Evolutionary conservation across 2,113 vertebrate genomes (phyloP).

Genomic region (Edolisoma coerulescens): DNA sequence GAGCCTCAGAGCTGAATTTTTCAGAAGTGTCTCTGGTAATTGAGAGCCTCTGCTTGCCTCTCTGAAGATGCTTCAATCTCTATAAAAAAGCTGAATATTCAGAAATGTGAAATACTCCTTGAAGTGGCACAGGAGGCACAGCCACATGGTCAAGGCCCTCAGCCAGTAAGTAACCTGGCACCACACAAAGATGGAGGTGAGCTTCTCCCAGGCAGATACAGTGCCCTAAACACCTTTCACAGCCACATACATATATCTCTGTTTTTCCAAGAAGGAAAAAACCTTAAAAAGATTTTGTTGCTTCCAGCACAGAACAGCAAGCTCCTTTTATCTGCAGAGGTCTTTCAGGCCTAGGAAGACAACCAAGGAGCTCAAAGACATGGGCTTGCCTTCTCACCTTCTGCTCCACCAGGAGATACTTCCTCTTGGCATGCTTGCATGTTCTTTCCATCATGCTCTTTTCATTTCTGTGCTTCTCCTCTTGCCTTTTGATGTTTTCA

Average conservation of each 20-base stretch:
- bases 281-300: not conserved
- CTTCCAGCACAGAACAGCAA: not conserved
- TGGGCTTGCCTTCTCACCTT: not conserved
- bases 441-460: not conserved
- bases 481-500: not conserved
- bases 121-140: accelerated
- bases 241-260: not conserved
- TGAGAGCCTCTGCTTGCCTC: not conserved
- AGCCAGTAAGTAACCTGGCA: not conserved
- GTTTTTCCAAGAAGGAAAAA: not conserved
- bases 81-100: not conserved
- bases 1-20: not conserved
- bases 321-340: not conserved
- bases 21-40: accelerated
- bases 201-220: not conserved
- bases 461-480: not conserved
- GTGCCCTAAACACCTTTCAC: not conserved
- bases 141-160: not conserved
- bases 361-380: not conserved
- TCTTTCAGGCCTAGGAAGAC: not conserved
- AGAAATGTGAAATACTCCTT: not conserved
- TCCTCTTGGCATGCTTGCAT: not conserved
- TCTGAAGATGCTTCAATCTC: not conserved
- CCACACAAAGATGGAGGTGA: not conserved
- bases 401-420: not conserved